A percentile compares a stretch with the other conserved stretches of the same genome.
Evolutionary conservation across 2,797 vertebrate species (phyloP).

Genomic region (Darevskia mixta): DNA sequence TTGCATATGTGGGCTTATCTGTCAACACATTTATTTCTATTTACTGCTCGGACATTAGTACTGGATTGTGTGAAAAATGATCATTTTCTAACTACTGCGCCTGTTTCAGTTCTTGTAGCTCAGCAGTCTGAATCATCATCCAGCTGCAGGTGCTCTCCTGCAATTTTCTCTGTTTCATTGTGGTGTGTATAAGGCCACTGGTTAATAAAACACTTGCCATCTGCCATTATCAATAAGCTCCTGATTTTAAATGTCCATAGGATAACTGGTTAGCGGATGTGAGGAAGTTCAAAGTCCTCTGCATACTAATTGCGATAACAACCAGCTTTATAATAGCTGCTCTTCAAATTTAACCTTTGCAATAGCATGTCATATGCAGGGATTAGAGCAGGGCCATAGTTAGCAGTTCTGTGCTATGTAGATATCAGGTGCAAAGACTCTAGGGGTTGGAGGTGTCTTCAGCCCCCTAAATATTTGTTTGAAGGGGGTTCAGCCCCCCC

Average conservation of each 20-base stretch:
- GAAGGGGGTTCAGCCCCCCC: no score
- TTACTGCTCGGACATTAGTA: constrained; percentile 70
- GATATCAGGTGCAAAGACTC: no score
- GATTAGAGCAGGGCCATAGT: not conserved
- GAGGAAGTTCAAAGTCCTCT: not conserved
- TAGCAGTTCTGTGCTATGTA: not conserved
- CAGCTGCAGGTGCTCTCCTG: constrained; percentile 62
- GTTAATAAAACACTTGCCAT: constrained; percentile 45
- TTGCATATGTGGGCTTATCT: constrained; percentile 62
- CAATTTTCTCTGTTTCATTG: constrained; percentile 56
- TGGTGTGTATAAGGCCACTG: constrained; percentile 33
- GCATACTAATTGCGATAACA: constrained; percentile 12
- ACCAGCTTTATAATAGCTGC: not conserved
- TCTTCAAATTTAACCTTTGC: not conserved
- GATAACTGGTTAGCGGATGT: constrained; percentile 21
- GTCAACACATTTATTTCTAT: constrained; percentile 67
- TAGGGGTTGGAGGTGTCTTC: no score
- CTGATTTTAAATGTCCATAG: not conserved
- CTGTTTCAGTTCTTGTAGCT: constrained; percentile 63
- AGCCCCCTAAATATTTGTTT: no score
- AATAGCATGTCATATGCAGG: not conserved
- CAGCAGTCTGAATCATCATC: constrained; percentile 61
- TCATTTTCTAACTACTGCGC: constrained; percentile 59
- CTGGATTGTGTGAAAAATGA: constrained; percentile 59
- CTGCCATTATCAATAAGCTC: not conserved